Percentiles rank a stretch among this genome's conserved stretches.
Conservation (phyloP, 2,797 vertebrate species). For the Crenichthys baileyi region DNA sequence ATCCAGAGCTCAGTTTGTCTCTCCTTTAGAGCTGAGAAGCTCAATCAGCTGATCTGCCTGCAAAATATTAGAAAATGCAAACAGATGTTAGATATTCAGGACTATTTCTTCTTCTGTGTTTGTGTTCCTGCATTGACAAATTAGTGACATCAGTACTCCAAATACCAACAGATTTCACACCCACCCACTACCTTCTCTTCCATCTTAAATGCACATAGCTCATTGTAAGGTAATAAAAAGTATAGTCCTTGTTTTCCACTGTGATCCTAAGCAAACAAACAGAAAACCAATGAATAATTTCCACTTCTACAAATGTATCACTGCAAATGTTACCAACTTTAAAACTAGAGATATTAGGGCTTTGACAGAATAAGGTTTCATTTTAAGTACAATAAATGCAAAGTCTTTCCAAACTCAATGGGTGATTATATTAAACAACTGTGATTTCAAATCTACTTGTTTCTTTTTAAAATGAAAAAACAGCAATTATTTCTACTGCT, state of each 20-base stretch:
- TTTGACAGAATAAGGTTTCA: neutral
- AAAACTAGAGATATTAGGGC: neutral
- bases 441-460: neutral
- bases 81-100: slow-evolving; percentile 12
- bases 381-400: too few relatives aligned
- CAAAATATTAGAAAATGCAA: slow-evolving; percentile 46
- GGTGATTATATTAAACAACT: neutral
- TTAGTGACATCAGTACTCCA: neutral
- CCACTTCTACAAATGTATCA: neutral
- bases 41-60: slow-evolving; percentile 93
- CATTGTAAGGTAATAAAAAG: too few relatives aligned
- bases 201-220: neutral
- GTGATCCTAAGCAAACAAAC: neutral
- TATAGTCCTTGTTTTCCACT: too few relatives aligned
- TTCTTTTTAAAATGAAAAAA: neutral
- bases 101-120: neutral
- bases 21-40: slow-evolving; percentile 83
- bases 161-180: neutral
- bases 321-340: neutral
- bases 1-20: slow-evolving; percentile 71
- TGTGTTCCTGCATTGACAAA: neutral
- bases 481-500: neutral
- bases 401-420: too few relatives aligned
- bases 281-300: neutral
- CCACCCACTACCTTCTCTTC: neutral